Evolutionary conservation across 2,888 invertebrate species (phyloP).

Genomic region (Xylota sylvarum): DNA sequence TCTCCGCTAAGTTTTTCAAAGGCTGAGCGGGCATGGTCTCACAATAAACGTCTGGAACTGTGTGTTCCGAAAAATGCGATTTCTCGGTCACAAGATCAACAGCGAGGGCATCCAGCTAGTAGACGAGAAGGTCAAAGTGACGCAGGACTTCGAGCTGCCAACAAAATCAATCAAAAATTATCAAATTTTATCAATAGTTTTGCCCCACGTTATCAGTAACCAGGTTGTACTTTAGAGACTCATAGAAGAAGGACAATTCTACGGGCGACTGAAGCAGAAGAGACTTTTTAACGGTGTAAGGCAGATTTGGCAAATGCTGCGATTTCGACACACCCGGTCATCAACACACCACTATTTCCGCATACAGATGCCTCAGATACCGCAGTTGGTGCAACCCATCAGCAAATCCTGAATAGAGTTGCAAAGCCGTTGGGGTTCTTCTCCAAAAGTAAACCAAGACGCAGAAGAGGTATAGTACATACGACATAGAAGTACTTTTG

Average conservation of each 20-base stretch:
- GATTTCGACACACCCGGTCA: conserved; percentile 34
- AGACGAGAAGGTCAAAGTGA: conserved; percentile 65
- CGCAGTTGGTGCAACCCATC: no score
- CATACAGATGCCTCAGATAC: no score
- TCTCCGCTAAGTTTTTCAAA: conserved; percentile 7
- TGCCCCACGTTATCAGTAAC: conserved; percentile 43
- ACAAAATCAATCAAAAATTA: conserved; percentile 66
- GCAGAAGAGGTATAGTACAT: conserved; percentile 80
- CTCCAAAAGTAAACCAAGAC: conserved; percentile 80
- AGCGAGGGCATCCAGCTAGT: conserved; percentile 62
- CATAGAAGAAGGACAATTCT: conserved; percentile 65
- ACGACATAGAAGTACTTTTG: conserved; percentile 80
- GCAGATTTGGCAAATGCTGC: conserved; percentile 48
- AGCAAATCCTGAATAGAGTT: conserved; percentile 40
- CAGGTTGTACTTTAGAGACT: conserved; percentile 56
- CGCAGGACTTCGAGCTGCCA: conserved; percentile 54
- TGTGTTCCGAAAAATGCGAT: conserved; percentile 31
- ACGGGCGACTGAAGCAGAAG: conserved; percentile 43
- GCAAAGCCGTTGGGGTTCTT: conserved; percentile 78
- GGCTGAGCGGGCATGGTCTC: conserved; percentile 16
- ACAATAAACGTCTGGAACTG: conserved; percentile 53
- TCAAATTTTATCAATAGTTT: conserved; percentile 76
- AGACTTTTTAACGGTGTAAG: conserved; percentile 67
- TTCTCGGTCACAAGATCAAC: conserved; percentile 61
- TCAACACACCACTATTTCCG: no score